Base-by-base conservation (phyloP, 2,113 vertebrate genomes). In the Scytalopus superciliaris region DNA sequence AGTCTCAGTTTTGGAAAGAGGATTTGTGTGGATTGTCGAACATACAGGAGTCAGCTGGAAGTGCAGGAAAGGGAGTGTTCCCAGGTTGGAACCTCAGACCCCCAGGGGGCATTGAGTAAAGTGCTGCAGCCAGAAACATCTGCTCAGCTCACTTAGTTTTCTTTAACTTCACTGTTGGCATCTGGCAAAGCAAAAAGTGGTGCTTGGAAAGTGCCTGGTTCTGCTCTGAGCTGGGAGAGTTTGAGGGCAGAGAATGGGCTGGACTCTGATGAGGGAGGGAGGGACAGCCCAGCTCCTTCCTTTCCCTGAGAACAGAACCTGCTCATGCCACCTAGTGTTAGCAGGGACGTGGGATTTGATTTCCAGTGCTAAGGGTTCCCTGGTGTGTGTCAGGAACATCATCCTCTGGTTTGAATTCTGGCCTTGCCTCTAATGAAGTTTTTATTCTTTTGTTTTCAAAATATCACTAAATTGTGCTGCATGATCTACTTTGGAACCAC, bases 261-360 rank as follows among this genome's bases (percentile, higher is more conserved):
- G 82, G 79, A 37, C 83, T 70, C 31, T 13, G 7, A 14, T 10
- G 63, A 77, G 72, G 45, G 47, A 47, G 30, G 35, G 15, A 45
- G 27, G 18, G 50, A 7, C 74, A 88, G 73, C 49, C 60, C 53
- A 12, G 75, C 70, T 56, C 40, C 57, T 55, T 49, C 49, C 82
- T 55, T 24, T 76, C 27, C 40, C 62, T 2, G 37, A 18, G 77
- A 86, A 37, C 62, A 33, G 75, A 89, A 35, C 75, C 72, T 93
- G 27, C 66, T 78, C 28, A 2, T 94, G 94, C 95, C 96, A 85
- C 86, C 96, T 94, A 87, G 80, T 69, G 96, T 79, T 53, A 52
- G 5, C 4, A 67, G 55, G 4, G 8, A 10, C 25, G 2, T 3
- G 22, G 42, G 53, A 45, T 37, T 62, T 35, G 24, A 14, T 19